A percentile compares a stretch with the other conserved stretches of the same genome.
Conservation (phyloP, 2,113 vertebrate genomes). For the Orthonyx spaldingii region DNA sequence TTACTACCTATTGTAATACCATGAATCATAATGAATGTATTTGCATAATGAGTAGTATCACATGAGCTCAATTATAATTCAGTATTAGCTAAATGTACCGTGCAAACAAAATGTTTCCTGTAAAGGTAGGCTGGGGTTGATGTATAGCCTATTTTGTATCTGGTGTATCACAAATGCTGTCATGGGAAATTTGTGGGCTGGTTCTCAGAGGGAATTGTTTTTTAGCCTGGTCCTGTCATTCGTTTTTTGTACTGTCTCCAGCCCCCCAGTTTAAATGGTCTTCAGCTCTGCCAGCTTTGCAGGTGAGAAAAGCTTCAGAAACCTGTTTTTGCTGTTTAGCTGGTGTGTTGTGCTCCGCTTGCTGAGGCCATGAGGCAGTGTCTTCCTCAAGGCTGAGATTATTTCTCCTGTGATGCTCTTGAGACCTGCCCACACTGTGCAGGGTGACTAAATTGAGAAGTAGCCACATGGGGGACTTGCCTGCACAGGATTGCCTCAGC, state of each 20-base stretch:
- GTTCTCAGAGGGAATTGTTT: background rate
- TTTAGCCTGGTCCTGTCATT: background rate
- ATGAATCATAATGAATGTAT: slow-evolving; percentile 74
- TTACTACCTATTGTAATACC: slow-evolving; percentile 68
- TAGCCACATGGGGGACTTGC: fast-evolving
- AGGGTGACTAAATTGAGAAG: background rate
- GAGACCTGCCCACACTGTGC: background rate
- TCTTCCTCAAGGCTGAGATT: background rate
- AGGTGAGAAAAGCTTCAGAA: background rate
- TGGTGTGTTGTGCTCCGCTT: background rate
- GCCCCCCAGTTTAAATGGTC: background rate
- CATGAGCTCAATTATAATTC: slow-evolving; percentile 69
- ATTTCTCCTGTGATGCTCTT: background rate
- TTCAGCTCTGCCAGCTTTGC: background rate
- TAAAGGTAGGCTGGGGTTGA: slow-evolving; percentile 22
- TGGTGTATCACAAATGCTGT: background rate
- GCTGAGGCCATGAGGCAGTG: fast-evolving
- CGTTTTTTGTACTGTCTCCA: background rate
- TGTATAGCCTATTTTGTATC: background rate
- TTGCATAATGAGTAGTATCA: slow-evolving; percentile 73
- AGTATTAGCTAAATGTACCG: slow-evolving; percentile 74
- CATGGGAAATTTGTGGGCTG: background rate
- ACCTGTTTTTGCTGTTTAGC: background rate
- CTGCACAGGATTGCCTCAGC: background rate
- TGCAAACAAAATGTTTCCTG: slow-evolving; percentile 68